Conservation (phyloP, 2,113 vertebrate genomes). For the Lophius piscatorius region DNA sequence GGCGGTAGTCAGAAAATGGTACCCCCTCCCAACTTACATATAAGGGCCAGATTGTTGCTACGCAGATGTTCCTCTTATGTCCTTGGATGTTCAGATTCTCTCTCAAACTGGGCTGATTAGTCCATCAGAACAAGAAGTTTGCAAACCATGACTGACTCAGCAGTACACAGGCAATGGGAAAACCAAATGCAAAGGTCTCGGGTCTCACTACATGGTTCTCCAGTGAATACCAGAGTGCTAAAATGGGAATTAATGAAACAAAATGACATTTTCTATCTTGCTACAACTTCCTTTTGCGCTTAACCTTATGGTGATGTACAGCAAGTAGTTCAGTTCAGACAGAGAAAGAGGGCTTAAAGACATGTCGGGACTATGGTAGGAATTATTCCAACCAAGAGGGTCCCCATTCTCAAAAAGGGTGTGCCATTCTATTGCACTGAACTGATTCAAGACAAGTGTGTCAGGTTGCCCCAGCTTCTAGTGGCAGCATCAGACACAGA, state of each 20-base stretch:
- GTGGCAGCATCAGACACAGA: too few relatives aligned
- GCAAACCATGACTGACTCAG: neutral
- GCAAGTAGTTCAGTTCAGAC: slow-evolving; percentile 1
- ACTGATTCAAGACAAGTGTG: too few relatives aligned
- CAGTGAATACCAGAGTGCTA: slow-evolving; percentile 7
- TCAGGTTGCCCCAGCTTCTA: too few relatives aligned
- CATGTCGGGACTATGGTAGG: too few relatives aligned
- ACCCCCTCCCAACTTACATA: neutral
- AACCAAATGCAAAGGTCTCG: too few relatives aligned
- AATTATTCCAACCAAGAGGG: too few relatives aligned
- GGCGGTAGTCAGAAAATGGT: neutral
- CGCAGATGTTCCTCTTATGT: neutral
- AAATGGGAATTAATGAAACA: slow-evolving; percentile 6
- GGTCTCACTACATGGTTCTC: too few relatives aligned
- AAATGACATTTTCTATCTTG: neutral
- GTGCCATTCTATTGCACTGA: too few relatives aligned
- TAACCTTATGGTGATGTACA: neutral
- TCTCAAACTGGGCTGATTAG: slow-evolving; percentile 6
- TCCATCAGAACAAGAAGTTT: slow-evolving; percentile 9
- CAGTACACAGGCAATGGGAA: neutral
- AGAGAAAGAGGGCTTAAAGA: too few relatives aligned
- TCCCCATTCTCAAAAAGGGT: too few relatives aligned
- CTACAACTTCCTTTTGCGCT: neutral
- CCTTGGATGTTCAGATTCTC: neutral
- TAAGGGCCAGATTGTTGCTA: neutral